Base-by-base conservation (phyloP, 2,113 vertebrate species). In the Eudyptes chrysolophus region DNA sequence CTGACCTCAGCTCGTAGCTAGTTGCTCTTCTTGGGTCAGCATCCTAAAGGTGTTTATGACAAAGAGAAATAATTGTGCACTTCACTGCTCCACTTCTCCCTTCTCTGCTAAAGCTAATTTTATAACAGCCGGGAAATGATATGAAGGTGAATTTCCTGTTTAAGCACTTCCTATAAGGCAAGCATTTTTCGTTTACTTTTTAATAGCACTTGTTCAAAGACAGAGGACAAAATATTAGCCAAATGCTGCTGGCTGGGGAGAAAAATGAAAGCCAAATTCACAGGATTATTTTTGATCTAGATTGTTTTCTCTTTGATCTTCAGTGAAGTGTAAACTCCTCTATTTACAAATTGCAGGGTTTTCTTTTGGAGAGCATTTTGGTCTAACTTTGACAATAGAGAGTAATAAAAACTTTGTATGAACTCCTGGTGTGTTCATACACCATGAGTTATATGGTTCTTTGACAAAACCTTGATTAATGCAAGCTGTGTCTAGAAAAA, bases 81-180 rank as follows among this genome's bases (percentile, higher is more conserved):
- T 80, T 86, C 77, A 25, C 40, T 2, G 2, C 60, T 72, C 69
- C 14, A 27, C 62, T 75, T 60, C 38, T 74, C 80, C 70, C 46
- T 79, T 77, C 81, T 68, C 87, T 46, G 20, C 48, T 74, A 57
- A 65, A 46, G 36, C 14, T 42, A 26, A 64, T 48, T 51, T 75
- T 92, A 5, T 55, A 49, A 55, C 46, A 38, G 19, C 48, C 0
- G 1, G 89, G 94, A 96, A 93, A 95, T 46, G 5, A 84, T 42
- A 34, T 42, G 78, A 93, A 82, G n/a, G 52, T 69, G 83, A 83
- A 84, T 84, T 95, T 95, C 91, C 89, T 81, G 42, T 74, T 92
- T 82, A 96, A 97, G 96, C 94, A 98, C 97, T 97, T 97, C 94
- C 21, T 68, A 34, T 36, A 46, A 70, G 51, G 61, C 87, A 92